These are phyloP conservation scores for Ctenodactylus gundi DNA, from an alignment of 2,113 vertebrate species.

Conservation along the genomic window DNA sequence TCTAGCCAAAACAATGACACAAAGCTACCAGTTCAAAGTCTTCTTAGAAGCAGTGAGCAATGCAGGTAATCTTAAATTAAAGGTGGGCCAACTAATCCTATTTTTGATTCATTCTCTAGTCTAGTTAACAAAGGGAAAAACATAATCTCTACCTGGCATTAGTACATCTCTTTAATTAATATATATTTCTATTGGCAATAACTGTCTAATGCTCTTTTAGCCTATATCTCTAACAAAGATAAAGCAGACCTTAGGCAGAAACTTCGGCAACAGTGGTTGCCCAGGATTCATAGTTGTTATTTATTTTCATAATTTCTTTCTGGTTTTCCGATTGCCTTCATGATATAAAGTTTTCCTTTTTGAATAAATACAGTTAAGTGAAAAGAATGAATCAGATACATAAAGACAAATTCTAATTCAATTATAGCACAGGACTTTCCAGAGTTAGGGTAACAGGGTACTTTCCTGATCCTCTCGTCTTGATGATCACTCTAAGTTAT, in stretches of 20 bases:
- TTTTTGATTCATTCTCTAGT: background rate
- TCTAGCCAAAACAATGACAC: background rate
- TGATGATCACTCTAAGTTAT: background rate
- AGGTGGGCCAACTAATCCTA: background rate
- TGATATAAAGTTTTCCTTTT: conserved; percentile 8
- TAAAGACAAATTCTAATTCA: background rate
- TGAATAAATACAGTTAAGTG: background rate
- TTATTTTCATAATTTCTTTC: background rate
- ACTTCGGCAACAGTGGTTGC: background rate
- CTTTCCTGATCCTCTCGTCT: background rate
- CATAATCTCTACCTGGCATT: background rate
- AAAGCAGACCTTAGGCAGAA: background rate
- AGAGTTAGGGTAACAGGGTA: background rate
- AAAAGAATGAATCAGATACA: conserved; percentile 2
- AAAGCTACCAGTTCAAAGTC: background rate
- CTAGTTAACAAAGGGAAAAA: background rate
- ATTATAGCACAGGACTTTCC: background rate
- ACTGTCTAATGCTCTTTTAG: background rate
- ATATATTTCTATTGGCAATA: background rate
- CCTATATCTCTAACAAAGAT: background rate
- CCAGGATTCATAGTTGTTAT: background rate
- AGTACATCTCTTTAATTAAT: background rate
- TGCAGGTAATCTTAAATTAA: background rate
- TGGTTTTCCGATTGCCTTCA: background rate
- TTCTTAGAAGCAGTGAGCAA: background rate